Conservation (phyloP, 1,140 invertebrate genomes). For the Lepidurus apus region DNA sequence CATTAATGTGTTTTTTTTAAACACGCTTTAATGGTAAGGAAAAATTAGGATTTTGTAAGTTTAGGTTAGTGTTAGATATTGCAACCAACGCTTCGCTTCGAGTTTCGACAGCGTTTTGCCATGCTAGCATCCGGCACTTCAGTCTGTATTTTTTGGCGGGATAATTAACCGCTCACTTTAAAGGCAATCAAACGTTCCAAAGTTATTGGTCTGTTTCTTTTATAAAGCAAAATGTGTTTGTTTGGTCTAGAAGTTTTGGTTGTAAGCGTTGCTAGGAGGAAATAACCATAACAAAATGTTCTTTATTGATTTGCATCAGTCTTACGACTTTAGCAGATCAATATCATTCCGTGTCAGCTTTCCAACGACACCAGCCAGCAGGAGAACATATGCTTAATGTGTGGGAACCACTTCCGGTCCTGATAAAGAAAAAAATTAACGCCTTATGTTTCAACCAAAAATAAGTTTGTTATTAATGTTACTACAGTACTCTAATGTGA, state of each 20-base stretch:
- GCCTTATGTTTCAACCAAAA: background rate
- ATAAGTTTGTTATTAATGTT: background rate
- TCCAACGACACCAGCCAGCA: background rate
- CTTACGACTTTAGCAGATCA: background rate
- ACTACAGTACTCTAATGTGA: background rate
- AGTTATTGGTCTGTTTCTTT: background rate
- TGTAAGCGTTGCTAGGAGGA: background rate
- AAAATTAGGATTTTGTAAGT: too few species aligned
- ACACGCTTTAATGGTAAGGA: too few species aligned
- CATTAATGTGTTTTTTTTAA: too few species aligned
- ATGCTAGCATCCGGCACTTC: too few species aligned
- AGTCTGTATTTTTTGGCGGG: too few species aligned
- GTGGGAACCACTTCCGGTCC: background rate
- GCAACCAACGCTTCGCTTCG: too few species aligned
- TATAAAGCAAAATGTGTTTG: background rate
- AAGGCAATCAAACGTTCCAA: too few species aligned
- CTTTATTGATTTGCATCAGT: background rate
- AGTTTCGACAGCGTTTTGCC: too few species aligned
- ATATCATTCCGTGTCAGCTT: background rate
- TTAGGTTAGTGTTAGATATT: too few species aligned
- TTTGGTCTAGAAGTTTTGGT: background rate
- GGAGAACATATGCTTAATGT: background rate
- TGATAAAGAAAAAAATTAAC: background rate
- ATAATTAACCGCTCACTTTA: too few species aligned
- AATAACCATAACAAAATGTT: conserved; percentile 8